Percentiles rank a stretch among this genome's conserved stretches.
These are phyloP conservation scores for Oryctolagus cuniculus DNA, from an alignment of 2,113 vertebrate species.

Conservation along the genomic window DNA sequence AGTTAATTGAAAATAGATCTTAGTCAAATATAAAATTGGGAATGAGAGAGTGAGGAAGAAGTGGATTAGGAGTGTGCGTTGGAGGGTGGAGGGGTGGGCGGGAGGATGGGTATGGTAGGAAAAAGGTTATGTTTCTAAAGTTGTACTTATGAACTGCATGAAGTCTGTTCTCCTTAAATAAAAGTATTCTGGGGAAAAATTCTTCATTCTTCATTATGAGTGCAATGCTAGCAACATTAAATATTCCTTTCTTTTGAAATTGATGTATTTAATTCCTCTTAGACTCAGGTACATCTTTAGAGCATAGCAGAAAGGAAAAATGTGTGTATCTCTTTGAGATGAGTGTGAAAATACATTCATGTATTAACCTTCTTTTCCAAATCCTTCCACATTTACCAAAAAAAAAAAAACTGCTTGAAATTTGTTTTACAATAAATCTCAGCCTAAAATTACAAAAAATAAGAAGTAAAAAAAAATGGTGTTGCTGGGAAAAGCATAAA, in stretches of 20 bases:
- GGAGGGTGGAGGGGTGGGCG: too few species aligned
- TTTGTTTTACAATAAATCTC: slow-evolving; percentile 4
- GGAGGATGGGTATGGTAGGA: too few species aligned
- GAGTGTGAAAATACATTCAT: slow-evolving; percentile 29
- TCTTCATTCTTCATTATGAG: not conserved
- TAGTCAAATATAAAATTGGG: too few species aligned
- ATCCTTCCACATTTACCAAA: not conserved
- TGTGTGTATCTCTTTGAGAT: slow-evolving; percentile 43
- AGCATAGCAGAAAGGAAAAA: not conserved
- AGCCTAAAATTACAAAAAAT: slow-evolving; percentile 9
- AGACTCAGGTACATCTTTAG: not conserved
- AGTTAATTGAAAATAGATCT: too few species aligned
- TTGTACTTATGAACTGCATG: too few species aligned
- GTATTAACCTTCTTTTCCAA: not conserved
- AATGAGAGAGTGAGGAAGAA: too few species aligned
- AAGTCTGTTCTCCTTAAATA: too few species aligned
- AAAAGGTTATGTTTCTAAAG: too few species aligned
- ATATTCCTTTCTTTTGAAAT: not conserved
- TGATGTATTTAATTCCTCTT: not conserved
- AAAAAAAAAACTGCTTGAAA: slow-evolving; percentile 9
- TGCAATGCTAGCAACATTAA: not conserved
- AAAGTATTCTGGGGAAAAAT: not conserved
- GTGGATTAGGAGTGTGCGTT: too few species aligned
- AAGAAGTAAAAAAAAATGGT: not conserved
- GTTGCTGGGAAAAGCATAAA: slow-evolving; percentile 4